These are phyloP conservation scores for Crossoptilon crossoptilon DNA, from an alignment of 2,797 vertebrate species.

Conservation along the genomic window DNA sequence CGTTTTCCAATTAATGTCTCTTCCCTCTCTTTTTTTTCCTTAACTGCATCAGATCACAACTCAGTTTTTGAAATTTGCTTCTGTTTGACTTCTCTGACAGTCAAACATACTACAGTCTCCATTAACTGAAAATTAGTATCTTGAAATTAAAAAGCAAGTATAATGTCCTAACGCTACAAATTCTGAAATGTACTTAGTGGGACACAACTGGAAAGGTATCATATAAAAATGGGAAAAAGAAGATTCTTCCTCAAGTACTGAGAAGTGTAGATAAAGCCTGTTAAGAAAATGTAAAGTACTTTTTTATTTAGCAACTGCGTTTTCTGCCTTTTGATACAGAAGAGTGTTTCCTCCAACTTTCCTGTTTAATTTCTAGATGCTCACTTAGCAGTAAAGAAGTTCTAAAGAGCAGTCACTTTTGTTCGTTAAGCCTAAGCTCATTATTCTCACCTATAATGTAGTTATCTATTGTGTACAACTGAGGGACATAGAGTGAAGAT, in stretches of 20 bases:
- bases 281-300: not conserved
- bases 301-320: too few species aligned
- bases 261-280: not conserved
- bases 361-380: not conserved
- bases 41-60: not conserved
- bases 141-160: not conserved
- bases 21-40: not conserved
- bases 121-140: not conserved
- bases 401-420: not conserved
- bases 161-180: not conserved
- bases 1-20: not conserved
- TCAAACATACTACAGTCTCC: not conserved
- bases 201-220: not conserved
- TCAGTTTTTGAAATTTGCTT: not conserved
- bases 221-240: not conserved
- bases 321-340: not conserved
- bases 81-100: not conserved
- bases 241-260: not conserved
- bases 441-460: not conserved
- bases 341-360: not conserved
- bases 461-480: not conserved
- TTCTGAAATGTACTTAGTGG: not conserved
- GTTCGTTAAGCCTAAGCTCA: not conserved
- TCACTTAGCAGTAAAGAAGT: not conserved
- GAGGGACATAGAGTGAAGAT: not conserved